Conservation (phyloP, 2,888 invertebrate species). For the Hypolimnas misippus region DNA sequence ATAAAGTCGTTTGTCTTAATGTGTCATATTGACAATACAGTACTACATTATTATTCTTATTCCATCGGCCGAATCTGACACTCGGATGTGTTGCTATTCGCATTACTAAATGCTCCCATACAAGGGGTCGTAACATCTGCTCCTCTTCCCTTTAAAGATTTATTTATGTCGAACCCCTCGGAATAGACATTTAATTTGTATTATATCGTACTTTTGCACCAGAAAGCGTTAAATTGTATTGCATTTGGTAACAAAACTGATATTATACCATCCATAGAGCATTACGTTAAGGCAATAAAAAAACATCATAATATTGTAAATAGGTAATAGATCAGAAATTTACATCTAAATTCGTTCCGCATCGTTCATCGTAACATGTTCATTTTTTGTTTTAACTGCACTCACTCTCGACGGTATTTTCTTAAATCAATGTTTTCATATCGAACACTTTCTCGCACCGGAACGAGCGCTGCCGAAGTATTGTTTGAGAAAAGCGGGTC, state of each 20-base stretch:
- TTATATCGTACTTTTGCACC: conserved; percentile 27
- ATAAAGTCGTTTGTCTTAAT: neutral
- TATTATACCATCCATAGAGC: neutral
- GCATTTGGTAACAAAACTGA: neutral
- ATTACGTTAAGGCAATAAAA: neutral
- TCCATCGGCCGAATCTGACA: conserved; percentile 13
- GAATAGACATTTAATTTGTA: conserved; percentile 48
- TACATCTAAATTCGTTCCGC: neutral
- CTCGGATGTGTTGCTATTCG: conserved; percentile 24
- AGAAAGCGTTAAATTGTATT: too few relatives aligned
- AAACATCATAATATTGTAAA: neutral
- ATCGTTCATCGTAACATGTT: conserved; percentile 4
- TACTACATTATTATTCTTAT: conserved; percentile 11
- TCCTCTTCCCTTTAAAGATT: conserved; percentile 54
- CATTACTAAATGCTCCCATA: conserved; percentile 44
- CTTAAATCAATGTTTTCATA: conserved; percentile 51
- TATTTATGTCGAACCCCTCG: conserved; percentile 33
- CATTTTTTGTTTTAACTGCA: conserved; percentile 16
- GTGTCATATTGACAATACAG: neutral
- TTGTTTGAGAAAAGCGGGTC: conserved; percentile 83
- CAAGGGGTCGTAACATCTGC: conserved; percentile 59
- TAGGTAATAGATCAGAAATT: neutral
- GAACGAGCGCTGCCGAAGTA: conserved; percentile 72
- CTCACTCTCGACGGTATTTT: conserved; percentile 52
- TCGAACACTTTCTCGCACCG: conserved; percentile 77